Percentiles rank a stretch among this genome's conserved stretches.
Evolutionary conservation across 1,140 invertebrate genomes (phyloP).

Genomic region (Phenacoccus solenopsis): DNA sequence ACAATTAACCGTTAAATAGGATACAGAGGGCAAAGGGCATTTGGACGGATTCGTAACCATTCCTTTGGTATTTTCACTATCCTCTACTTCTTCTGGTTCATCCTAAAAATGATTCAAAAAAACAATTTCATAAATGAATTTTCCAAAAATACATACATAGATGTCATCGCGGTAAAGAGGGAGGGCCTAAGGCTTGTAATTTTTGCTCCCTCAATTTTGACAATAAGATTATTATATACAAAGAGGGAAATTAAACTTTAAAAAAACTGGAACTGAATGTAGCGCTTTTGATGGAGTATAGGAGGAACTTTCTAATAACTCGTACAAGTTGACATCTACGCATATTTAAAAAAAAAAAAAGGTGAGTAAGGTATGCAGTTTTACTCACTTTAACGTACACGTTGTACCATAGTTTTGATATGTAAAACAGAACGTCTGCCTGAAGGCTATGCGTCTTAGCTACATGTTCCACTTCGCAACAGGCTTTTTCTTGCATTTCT

Average conservation of each 20-base stretch:
- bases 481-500: slow-evolving; percentile 8
- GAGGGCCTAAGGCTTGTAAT: no score
- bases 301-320: no score
- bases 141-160: neutral
- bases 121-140: neutral
- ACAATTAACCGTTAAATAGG: neutral
- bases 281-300: no score
- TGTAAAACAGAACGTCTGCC: neutral
- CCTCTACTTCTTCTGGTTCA: neutral
- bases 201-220: no score
- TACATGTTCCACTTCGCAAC: slow-evolving; percentile 1
- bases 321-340: no score
- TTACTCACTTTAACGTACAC: neutral
- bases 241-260: no score
- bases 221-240: no score
- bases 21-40: neutral
- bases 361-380: no score
- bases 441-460: neutral
- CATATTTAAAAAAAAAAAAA: no score
- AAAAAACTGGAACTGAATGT: no score
- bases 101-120: neutral
- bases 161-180: neutral
- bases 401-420: slow-evolving; percentile 9
- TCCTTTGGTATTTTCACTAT: neutral
- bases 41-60: neutral